Base-by-base conservation (phyloP, 2,888 invertebrate genomes). In the Trichopoda pennipes region DNA sequence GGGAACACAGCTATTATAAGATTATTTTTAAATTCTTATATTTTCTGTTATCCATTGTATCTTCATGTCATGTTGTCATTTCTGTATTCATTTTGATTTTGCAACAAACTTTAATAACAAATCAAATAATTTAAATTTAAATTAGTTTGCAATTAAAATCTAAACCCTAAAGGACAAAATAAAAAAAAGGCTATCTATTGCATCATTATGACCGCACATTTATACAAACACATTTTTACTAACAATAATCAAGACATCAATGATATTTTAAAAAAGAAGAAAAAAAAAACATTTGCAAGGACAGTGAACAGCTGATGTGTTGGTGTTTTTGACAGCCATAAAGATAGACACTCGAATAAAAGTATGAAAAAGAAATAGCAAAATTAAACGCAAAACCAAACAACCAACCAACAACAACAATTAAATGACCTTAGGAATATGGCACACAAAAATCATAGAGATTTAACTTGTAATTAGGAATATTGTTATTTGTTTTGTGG, bases 281-380 rank as follows among this genome's bases (percentile, higher is more conserved):
- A 53, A 8, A 28, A 51, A 60, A 60, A 55, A 28, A 53, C 60
- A 47, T 55, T 44, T 32, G 49, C 79, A 80, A 80, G 79, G 79
- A 66, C 68, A 74, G 47, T 74, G 79, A 66, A 68, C 79, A 80
- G 55, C 73, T 69, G 79, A 73, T 78, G 64, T 79, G 78, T 53
- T 73, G 72, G 64, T 79, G 79, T 68, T 61, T 79, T 55, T 61
- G 79, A 79, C 79, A 68, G 47, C 73, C 60, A 73, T 35, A 51
- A 76, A 23, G 32, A 60, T 60, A 66, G 35, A 53, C 44, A 49
- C 49, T 56, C n/a, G 14, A 35, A 55, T 35, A 47, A 21, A 6
- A 8, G n/a, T 9, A 38, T 64, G 19, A 49, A 66, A 51, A 49
- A 55, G 51, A 55, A 55, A 74, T 56, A 56, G 38, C 47, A 76